Percentiles rank a stretch among this genome's conserved stretches.
phyloP scores from a whole-genome alignment of 2,888 invertebrate species.

The Oxycera nigricornis region DNA sequence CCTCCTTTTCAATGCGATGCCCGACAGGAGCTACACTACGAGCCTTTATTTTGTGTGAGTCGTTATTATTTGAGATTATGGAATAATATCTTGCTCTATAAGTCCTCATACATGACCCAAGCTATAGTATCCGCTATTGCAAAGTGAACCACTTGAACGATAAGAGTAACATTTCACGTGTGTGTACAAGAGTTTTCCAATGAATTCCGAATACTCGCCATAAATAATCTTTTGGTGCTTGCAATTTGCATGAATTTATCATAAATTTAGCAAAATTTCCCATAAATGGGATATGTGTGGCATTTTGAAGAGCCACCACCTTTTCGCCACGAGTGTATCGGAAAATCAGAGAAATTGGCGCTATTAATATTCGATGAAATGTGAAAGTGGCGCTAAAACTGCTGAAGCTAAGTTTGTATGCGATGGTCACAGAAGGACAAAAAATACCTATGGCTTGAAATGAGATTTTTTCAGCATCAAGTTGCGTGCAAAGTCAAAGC shows the following conservation, averaged over 20 bases:
- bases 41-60: conserved; percentile 3
- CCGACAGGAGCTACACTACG: neutral
- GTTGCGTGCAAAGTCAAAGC: too few species aligned
- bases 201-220: conserved; percentile 26
- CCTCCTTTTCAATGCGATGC: neutral
- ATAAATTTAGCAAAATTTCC: conserved; percentile 28
- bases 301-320: conserved; percentile 14
- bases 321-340: conserved; percentile 17
- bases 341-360: conserved; percentile 18
- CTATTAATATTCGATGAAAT: conserved; percentile 29
- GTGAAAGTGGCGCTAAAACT: neutral
- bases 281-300: conserved; percentile 13
- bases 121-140: neutral
- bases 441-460: too few species aligned
- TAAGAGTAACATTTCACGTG: neutral
- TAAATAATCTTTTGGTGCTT: conserved; percentile 39
- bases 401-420: neutral
- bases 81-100: conserved; percentile 15
- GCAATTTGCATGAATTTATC: conserved; percentile 42
- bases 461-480: too few species aligned
- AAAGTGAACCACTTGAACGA: neutral
- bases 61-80: conserved; percentile 34
- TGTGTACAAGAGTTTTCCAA: conserved; percentile 2
- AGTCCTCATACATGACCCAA: neutral
- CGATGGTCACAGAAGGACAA: too few species aligned